Evolutionary conservation across 2,797 vertebrate species (phyloP), one percentile per base, ranked within the genome.

Genomic region (Botia almorhae): DNA sequence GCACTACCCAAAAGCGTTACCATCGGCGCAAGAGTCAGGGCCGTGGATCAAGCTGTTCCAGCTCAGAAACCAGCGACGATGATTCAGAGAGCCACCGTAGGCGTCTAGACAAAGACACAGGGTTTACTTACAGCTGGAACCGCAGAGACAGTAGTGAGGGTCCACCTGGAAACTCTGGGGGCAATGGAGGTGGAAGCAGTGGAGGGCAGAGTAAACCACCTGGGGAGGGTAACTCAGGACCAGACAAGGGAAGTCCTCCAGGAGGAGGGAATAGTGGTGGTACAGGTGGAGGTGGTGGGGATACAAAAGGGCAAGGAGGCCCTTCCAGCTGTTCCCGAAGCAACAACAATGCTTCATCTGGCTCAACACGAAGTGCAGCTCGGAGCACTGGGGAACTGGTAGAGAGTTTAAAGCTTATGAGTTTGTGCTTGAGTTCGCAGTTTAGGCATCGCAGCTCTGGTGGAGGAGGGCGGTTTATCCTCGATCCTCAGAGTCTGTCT

Each of bases 61-160:
- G 97, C 90, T 99, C 98, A 0, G 98, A 99, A 93, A 99, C 98
- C 0, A 99, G 98, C 0, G 98, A 99, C 0, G 98, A 99, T 0
- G 98, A 99, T 90, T 98, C 97, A 0, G 97, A 99, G 86, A 98
- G 96, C 46, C 94, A 97, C 85, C 93, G 97, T 0, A 92, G 97
- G 5, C 94, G 97, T 4, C 92, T 98, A 0, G 97, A 99, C 80
- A 98, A 97, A 82, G 98, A 98, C 74, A 90, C 96, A 0, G 95
- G 96, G 16, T 97, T 98, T 53, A 88, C 95, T 11, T 96, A 98
- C 85, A 92, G 94, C 46, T 96, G 96, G 96, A 96, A 98, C 75
- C 90, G 97, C 4, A 91, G 98, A 83, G 97, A 98, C 88, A 98
- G 97, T 85, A 97, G 96, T 0, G 97, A 99, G 87, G 97, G 97